Conservation (phyloP, 2,113 vertebrate species). For the Notothenia coriiceps region DNA sequence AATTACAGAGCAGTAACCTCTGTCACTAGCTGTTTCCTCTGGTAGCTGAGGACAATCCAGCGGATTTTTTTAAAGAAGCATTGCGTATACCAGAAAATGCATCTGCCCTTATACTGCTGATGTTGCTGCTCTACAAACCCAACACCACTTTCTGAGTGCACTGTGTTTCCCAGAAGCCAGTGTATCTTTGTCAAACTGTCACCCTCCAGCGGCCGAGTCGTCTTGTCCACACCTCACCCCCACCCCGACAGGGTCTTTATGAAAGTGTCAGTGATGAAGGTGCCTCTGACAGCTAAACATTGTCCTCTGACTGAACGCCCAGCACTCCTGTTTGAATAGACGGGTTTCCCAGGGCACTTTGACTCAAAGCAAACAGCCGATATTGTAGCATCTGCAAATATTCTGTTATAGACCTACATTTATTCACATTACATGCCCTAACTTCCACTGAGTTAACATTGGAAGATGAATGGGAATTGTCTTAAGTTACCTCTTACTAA, state of each 20-base stretch:
- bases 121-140: neutral
- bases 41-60: conserved; percentile 1
- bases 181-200: neutral
- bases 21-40: conserved; percentile 37
- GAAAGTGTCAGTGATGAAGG: conserved; percentile 51
- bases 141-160: neutral
- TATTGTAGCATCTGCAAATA: conserved; percentile 12
- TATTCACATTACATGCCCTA: neutral
- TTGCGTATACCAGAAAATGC: neutral
- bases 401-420: neutral
- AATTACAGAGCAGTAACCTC: conserved; percentile 75
- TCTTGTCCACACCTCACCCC: conserved; percentile 11
- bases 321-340: conserved; percentile 44
- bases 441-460: neutral
- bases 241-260: conserved; percentile 43
- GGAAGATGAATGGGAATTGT: neutral
- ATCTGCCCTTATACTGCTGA: neutral
- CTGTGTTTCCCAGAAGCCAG: conserved; percentile 10
- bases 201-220: neutral
- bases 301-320: conserved; percentile 25
- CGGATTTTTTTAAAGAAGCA: conserved; percentile 21
- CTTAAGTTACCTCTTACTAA: too few relatives aligned
- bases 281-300: conserved; percentile 60
- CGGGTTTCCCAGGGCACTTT: neutral
- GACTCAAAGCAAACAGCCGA: conserved; percentile 1